A percentile compares a stretch with the other conserved stretches of the same genome.
phyloP scores from a whole-genome alignment of 2,113 vertebrate genomes.

The Chaenogobius annularis region DNA sequence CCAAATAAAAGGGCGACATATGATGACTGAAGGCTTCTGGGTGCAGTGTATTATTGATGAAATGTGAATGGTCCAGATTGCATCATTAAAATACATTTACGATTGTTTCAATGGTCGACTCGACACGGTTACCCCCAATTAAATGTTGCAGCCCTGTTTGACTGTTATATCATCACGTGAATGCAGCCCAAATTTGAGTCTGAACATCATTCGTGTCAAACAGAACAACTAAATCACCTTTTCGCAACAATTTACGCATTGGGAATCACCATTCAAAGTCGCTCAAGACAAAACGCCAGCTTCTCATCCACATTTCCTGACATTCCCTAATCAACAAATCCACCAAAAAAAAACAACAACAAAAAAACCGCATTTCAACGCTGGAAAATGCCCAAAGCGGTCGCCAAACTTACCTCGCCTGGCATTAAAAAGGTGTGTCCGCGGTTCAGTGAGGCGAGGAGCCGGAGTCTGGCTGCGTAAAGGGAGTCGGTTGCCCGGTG shows the following conservation, averaged over 20 bases:
- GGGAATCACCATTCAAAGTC: not conserved
- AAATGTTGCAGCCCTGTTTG: no score
- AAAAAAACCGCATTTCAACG: constrained; percentile 17
- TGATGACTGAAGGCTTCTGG: no score
- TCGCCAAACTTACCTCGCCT: constrained; percentile 72
- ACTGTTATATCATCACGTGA: not conserved
- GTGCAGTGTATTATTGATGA: no score
- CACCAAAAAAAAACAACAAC: no score
- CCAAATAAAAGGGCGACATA: no score
- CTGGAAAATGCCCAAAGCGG: not conserved
- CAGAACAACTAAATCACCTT: not conserved
- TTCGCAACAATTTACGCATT: not conserved
- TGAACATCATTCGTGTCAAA: not conserved
- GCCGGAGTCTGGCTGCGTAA: constrained; percentile 34
- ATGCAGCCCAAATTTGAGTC: not conserved
- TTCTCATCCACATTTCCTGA: not conserved
- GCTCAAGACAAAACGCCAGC: not conserved
- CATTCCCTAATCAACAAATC: not conserved
- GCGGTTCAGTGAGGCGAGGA: constrained; percentile 49
- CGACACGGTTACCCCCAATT: no score
- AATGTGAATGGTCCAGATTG: no score
- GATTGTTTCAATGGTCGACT: no score
- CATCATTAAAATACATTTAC: no score
- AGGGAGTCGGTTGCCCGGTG: constrained; percentile 46
- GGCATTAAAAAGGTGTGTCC: constrained; percentile 76